Percentiles rank a stretch among this genome's conserved stretches.
Conservation (phyloP, 2,797 vertebrate species). For the Poecilia picta region DNA sequence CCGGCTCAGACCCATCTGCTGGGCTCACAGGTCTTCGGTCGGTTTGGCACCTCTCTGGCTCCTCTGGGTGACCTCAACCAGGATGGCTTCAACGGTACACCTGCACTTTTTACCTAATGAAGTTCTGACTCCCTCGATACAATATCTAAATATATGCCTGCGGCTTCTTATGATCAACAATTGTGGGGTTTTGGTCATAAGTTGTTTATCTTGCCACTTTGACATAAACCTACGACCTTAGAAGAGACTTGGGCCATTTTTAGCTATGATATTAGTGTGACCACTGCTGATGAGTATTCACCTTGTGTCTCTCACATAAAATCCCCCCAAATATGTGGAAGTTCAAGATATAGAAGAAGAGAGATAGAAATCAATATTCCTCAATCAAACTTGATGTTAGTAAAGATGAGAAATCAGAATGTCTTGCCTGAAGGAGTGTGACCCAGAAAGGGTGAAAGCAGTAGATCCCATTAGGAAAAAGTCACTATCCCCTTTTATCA, state of each 20-base stretch:
- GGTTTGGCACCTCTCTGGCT: slow-evolving; percentile 89
- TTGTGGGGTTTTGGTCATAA: background rate
- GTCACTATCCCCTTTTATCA: background rate
- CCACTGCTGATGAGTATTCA: background rate
- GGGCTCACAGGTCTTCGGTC: slow-evolving; percentile 84
- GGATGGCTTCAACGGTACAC: slow-evolving; percentile 90
- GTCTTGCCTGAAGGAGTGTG: background rate
- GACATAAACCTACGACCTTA: background rate
- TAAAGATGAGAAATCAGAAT: background rate
- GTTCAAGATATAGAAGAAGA: background rate
- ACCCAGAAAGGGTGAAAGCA: background rate
- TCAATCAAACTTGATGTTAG: background rate
- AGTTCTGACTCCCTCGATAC: background rate
- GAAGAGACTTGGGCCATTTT: background rate
- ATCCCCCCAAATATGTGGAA: background rate
- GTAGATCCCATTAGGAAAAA: background rate
- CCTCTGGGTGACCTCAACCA: slow-evolving; percentile 90
- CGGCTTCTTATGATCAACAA: no score
- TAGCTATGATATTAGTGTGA: no score
- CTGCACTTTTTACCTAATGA: background rate
- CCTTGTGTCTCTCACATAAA: background rate
- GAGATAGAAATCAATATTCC: background rate
- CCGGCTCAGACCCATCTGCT: slow-evolving; percentile 78
- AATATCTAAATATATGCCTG: background rate
- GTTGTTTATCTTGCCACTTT: background rate